Percentiles rank a stretch among this genome's conserved stretches.
Evolutionary conservation across 2,113 vertebrate species (phyloP).

Genomic region (Osmerus eperlanus): DNA sequence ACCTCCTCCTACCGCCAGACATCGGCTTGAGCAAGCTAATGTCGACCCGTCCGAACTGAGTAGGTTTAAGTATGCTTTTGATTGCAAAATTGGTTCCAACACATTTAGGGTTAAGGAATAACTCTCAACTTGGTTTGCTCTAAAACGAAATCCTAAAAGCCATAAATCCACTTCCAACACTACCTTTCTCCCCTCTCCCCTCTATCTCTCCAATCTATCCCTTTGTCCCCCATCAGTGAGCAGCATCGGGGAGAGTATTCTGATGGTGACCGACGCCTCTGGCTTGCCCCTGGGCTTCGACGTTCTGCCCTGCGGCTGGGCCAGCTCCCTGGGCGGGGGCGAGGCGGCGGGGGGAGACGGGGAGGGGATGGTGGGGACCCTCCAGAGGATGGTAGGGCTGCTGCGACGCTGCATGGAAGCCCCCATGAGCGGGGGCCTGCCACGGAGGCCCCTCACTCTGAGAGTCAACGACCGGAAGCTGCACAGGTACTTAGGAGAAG

Average conservation of each 20-base stretch:
- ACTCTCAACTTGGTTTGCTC: background rate
- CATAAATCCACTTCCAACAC: background rate
- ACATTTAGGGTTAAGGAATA: too few relatives aligned
- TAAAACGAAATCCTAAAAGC: background rate
- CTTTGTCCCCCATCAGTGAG: background rate
- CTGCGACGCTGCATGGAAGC: constrained; percentile 23
- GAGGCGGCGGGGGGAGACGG: background rate
- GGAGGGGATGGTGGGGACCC: background rate
- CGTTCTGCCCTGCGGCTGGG: constrained; percentile 8
- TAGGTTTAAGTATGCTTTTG: background rate
- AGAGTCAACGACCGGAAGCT: constrained; percentile 21
- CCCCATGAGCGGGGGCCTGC: constrained; percentile 18
- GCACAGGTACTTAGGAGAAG: constrained; percentile 17
- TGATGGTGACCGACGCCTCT: constrained; percentile 27
- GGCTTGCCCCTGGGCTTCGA: constrained; percentile 25
- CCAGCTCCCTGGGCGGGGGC: background rate
- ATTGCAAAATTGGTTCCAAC: background rate
- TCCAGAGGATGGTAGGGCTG: constrained; percentile 23
- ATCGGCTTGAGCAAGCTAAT: background rate
- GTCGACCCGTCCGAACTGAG: constrained; percentile 16
- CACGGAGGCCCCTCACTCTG: constrained; percentile 15
- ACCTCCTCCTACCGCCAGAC: constrained; percentile 9
- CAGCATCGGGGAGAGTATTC: background rate
- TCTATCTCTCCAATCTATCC: background rate
- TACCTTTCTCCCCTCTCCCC: background rate